Evolutionary conservation across 2,888 invertebrate species (phyloP).

Genomic region (Chloroclysta siterata): DNA sequence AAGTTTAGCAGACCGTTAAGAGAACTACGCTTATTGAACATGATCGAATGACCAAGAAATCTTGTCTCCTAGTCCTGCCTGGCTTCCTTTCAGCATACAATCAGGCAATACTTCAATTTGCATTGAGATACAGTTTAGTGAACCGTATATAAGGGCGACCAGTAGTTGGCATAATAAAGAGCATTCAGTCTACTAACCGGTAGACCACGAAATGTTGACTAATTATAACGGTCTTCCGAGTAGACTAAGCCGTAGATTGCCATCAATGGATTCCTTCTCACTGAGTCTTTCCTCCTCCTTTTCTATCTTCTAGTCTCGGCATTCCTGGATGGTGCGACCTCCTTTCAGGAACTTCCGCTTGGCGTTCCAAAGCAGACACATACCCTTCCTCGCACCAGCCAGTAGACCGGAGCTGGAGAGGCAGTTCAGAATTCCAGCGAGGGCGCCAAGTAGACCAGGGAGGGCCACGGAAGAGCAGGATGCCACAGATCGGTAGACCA

Average conservation of each 20-base stretch:
- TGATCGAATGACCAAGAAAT: not conserved
- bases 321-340: conserved; percentile 14
- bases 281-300: not conserved
- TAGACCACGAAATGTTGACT: not conserved
- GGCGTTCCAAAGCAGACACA: conserved; percentile 58
- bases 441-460: conserved; percentile 53
- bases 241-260: not conserved
- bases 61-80: not conserved
- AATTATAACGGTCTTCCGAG: not conserved
- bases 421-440: conserved; percentile 57
- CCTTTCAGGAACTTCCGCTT: conserved; percentile 62
- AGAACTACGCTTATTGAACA: not conserved
- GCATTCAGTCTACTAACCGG: not conserved
- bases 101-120: not conserved
- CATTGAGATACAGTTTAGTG: not conserved
- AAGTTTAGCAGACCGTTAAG: not conserved
- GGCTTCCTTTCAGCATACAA: not conserved
- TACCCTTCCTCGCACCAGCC: conserved; percentile 44
- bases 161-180: not conserved
- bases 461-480: conserved; percentile 57
- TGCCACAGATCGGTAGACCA: conserved; percentile 68
- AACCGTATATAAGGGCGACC: not conserved
- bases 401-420: conserved; percentile 54
- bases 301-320: conserved; percentile 3
- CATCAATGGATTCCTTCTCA: conserved; percentile 7